Percentiles rank a stretch among this genome's conserved stretches.
Evolutionary conservation across 92 coral and sea anemone genomes (phyloP).

Genomic region (Diadumene lineata): DNA sequence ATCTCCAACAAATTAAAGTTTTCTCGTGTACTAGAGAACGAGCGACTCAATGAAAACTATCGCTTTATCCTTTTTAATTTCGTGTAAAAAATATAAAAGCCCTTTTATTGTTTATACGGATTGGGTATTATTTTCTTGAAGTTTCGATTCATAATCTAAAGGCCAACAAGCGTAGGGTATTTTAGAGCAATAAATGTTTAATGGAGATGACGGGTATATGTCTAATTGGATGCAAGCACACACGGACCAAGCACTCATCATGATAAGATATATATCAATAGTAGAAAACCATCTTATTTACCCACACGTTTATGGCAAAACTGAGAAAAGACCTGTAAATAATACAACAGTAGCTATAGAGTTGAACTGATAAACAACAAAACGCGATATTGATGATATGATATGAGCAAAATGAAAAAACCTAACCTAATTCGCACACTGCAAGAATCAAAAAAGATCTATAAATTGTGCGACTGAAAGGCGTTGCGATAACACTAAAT

Average conservation of each 20-base stretch:
- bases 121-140: slow-evolving; percentile 4
- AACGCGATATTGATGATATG: too few relatives aligned
- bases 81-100: neutral
- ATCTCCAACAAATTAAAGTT: too few relatives aligned
- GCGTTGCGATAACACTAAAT: neutral
- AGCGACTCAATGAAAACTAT: too few relatives aligned
- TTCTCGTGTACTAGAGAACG: too few relatives aligned
- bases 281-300: slow-evolving; percentile 23
- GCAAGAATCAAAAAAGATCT: neutral
- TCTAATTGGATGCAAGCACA: slow-evolving; percentile 22
- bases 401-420: neutral
- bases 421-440: neutral
- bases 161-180: slow-evolving; percentile 2
- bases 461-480: neutral
- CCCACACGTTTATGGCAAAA: slow-evolving; percentile 12
- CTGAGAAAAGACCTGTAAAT: neutral
- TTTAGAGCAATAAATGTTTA: slow-evolving; percentile 13
- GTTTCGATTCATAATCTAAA: slow-evolving; percentile 13
- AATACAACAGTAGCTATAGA: neutral
- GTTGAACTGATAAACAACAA: neutral
- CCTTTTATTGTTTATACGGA: neutral
- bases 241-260: neutral
- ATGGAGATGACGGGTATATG: neutral
- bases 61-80: too few relatives aligned
- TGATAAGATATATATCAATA: slow-evolving; percentile 26